These are phyloP conservation scores for Potorous gilbertii DNA, from an alignment of 2,797 vertebrate genomes.

Conservation along the genomic window DNA sequence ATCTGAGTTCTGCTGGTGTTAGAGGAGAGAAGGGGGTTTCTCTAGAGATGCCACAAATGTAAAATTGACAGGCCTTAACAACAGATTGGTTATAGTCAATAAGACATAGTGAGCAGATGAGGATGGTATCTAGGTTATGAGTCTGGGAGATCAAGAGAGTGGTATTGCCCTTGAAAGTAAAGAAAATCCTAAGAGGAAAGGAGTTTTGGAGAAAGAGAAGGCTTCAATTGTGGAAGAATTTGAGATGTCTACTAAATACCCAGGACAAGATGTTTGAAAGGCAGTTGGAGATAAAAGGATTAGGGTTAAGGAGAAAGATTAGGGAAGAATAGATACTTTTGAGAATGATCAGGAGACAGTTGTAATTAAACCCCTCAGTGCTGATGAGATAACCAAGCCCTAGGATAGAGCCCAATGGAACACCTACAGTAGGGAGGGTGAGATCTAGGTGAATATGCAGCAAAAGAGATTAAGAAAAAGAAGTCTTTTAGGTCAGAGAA, in stretches of 20 bases:
- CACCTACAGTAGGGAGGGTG: background rate
- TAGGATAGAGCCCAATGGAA: background rate
- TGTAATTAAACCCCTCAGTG: background rate
- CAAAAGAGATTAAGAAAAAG: background rate
- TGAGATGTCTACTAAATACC: background rate
- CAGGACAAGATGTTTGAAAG: background rate
- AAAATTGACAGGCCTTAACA: background rate
- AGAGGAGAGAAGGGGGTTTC: background rate
- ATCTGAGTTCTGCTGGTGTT: too few relatives aligned
- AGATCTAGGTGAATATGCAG: background rate
- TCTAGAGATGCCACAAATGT: background rate
- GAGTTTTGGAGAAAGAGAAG: background rate
- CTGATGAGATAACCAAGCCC: background rate
- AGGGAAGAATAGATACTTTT: background rate
- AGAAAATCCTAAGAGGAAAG: background rate
- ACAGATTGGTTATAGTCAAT: background rate
- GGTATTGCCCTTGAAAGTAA: background rate
- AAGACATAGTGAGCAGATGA: background rate
- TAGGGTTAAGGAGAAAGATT: background rate
- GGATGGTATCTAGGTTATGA: background rate
- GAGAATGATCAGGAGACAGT: background rate
- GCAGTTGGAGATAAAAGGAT: background rate
- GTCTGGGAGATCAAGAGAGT: background rate
- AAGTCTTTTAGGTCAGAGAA: background rate
- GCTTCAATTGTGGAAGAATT: background rate